A percentile compares a stretch with the other conserved stretches of the same genome.
These are phyloP conservation scores for Phasia obesa DNA, from an alignment of 2,888 invertebrate species.

Conservation along the genomic window DNA sequence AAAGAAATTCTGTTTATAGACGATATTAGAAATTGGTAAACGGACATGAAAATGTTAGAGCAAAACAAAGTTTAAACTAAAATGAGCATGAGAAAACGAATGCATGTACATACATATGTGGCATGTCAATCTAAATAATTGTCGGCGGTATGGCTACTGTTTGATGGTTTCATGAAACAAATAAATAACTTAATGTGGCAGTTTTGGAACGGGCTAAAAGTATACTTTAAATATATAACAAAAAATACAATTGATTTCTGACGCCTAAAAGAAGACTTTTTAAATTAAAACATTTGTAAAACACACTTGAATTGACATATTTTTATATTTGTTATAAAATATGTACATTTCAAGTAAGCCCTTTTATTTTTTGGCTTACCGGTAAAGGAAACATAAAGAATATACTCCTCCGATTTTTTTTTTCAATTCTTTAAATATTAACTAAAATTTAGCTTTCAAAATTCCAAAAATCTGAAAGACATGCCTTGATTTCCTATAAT, in stretches of 20 bases:
- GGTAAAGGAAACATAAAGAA: too few relatives aligned
- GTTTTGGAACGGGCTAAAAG: neutral
- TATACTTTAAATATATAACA: neutral
- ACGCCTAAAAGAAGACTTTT: neutral
- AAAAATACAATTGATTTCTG: neutral
- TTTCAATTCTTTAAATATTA: too few relatives aligned
- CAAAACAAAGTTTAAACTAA: neutral
- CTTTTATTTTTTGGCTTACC: too few relatives aligned
- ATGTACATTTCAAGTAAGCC: too few relatives aligned
- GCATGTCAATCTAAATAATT: neutral
- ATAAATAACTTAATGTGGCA: neutral
- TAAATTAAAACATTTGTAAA: neutral
- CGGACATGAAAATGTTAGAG: slow-evolving; percentile 8
- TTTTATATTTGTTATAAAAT: too few relatives aligned
- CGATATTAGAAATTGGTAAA: neutral
- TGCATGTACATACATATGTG: neutral
- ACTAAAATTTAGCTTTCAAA: too few relatives aligned
- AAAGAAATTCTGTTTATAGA: neutral
- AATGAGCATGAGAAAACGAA: neutral
- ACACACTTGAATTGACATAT: too few relatives aligned
- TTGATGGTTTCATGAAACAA: neutral
- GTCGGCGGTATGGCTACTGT: neutral
- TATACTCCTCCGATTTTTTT: too few relatives aligned
- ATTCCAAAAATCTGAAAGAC: too few relatives aligned
- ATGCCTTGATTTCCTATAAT: too few relatives aligned